A percentile compares a stretch with the other conserved stretches of the same genome.
Evolutionary conservation across 2,113 vertebrate species (phyloP).

Genomic region (Cephalopterus ornatus): DNA sequence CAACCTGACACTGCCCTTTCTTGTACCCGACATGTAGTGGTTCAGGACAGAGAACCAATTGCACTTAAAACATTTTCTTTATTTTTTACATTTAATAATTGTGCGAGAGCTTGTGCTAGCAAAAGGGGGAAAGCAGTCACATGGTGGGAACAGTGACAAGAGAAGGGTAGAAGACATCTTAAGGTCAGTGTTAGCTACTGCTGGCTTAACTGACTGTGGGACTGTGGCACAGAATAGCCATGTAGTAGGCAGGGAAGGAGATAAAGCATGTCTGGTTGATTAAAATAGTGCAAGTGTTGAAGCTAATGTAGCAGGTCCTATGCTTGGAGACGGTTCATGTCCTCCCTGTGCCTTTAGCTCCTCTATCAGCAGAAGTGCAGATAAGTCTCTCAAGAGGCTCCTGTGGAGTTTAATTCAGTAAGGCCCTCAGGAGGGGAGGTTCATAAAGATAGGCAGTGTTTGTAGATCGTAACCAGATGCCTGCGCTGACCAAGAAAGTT

Average conservation of each 20-base stretch:
- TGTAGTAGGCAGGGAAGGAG: not conserved
- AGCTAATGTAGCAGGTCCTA: not conserved
- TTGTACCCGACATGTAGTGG: not conserved
- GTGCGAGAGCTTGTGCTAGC: not conserved
- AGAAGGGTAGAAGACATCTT: not conserved
- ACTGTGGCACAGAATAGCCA: not conserved
- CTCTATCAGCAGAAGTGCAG: constrained; percentile 28
- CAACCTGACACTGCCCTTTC: not conserved
- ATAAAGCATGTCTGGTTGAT: constrained; percentile 20
- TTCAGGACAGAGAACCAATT: not conserved
- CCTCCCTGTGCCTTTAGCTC: not conserved
- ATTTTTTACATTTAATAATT: not conserved
- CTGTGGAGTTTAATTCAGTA: not conserved
- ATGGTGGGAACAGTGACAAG: not conserved
- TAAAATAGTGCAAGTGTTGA: constrained; percentile 55
- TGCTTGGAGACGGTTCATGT: not conserved
- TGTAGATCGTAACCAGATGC: constrained; percentile 14
- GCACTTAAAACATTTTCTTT: not conserved
- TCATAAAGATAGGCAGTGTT: constrained; percentile 15
- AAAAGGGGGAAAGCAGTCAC: not conserved
- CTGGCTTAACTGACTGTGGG: not conserved
- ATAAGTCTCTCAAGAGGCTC: constrained; percentile 3
- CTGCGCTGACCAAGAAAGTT: not conserved
- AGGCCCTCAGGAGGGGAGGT: not conserved
- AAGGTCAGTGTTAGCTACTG: not conserved